phyloP scores from a whole-genome alignment of 2,888 invertebrate genomes.

The Drosophila tripunctata region DNA sequence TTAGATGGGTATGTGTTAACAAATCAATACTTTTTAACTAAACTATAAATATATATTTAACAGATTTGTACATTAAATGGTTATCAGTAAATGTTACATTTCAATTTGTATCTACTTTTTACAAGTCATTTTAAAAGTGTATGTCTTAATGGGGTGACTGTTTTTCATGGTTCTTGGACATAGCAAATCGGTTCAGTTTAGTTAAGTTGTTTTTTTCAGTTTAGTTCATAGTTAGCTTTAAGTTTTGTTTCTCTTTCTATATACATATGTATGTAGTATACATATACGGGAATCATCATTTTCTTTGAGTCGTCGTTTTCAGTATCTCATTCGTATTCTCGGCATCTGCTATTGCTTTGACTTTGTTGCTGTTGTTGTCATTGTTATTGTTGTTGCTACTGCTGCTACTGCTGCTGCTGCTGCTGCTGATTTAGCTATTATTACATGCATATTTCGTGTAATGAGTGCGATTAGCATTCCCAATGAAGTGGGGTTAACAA shows the following conservation, averaged over 20 bases:
- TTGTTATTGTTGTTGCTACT: slow-evolving; percentile 28
- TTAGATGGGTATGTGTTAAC: no score
- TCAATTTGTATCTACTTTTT: not conserved
- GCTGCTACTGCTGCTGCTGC: slow-evolving; percentile 28
- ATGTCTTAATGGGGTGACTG: not conserved
- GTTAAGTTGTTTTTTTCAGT: slow-evolving; percentile 8
- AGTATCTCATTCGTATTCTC: slow-evolving; percentile 40
- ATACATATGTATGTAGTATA: slow-evolving; percentile 3
- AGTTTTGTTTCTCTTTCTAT: no score
- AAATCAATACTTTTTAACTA: no score
- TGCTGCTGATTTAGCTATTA: slow-evolving; percentile 70
- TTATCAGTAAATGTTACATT: no score
- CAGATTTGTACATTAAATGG: no score
- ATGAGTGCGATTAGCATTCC: slow-evolving; percentile 79
- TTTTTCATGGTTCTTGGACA: not conserved
- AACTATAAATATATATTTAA: no score
- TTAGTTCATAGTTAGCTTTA: slow-evolving; percentile 14
- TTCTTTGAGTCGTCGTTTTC: not conserved
- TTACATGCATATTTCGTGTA: slow-evolving; percentile 80
- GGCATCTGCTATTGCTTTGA: slow-evolving; percentile 11
- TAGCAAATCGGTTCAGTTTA: not conserved
- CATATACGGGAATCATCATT: slow-evolving; percentile 2
- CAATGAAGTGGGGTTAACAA: slow-evolving; percentile 78
- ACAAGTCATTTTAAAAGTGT: not conserved
- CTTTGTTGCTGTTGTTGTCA: slow-evolving; percentile 23